Evolutionary conservation across 1,140 invertebrate species (phyloP), one percentile per base, ranked within the genome.

Genomic region (Microvelia longipes): DNA sequence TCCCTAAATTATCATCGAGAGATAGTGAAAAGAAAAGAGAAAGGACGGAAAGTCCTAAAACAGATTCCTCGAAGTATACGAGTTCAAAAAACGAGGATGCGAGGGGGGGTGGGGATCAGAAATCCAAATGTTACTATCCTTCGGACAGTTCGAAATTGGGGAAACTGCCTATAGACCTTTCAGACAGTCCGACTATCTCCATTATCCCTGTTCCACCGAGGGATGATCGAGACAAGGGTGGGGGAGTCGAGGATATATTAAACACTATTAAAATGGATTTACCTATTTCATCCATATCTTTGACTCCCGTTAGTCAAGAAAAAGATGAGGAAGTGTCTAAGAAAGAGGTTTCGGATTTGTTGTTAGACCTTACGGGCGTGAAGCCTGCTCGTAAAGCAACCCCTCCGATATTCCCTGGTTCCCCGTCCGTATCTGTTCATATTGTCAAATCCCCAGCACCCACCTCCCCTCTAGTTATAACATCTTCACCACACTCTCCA

Each of bases 391-490:
- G 82, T 1, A 80, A 82, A 63, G 83, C 83, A 19, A 82, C 83
- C 1, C 82, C 83, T 69, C 84, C 83, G 0, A 77, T 79, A 0
- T 83, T 82, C 72, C 83, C 86, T 19, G 79, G 82, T 1, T 87
- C 87, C 50, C 88, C 89, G 0, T 89, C 88, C 1, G 84, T 90
- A 1, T 87, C 87, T 35, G 82, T 91, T 66, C 89, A 90, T 77
- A 87, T 91, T 68, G 86, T 90, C 11, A 91, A 91, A 76, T 90
- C 88, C 69, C 89, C 89, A 1, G 87, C 86, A 0, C 87, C 88
- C 0, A 87, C 86, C 19, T 87, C 87, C 19, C 88, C 87, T 0
- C 77, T 87, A 13, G 82, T 88, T 19, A 83, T 84, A 1, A 84
- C 87, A 1, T n/a, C n/a, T n/a, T 88, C 88, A 5, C 89, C 88